phyloP scores from a whole-genome alignment of 2,113 vertebrate species.

The Coryphaenoides rupestris region DNA sequence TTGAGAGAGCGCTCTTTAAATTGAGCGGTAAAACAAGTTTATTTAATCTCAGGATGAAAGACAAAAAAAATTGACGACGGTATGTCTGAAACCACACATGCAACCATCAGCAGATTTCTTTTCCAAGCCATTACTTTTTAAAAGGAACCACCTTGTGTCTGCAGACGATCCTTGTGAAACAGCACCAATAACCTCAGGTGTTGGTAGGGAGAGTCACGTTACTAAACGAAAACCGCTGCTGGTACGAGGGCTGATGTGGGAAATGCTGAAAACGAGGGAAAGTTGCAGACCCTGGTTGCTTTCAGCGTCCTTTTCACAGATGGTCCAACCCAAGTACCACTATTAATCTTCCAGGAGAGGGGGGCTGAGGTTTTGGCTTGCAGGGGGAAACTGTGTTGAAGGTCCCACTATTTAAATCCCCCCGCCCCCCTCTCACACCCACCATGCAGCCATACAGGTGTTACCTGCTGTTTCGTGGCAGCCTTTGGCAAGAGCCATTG shows the following conservation, averaged over 20 bases:
- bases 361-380: constrained; percentile 34
- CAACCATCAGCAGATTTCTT: not conserved
- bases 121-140: not conserved
- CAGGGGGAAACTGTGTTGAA: not conserved
- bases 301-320: constrained; percentile 49
- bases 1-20: constrained; percentile 13
- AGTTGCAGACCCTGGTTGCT: constrained; percentile 22
- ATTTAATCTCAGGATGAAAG: too few relatives aligned
- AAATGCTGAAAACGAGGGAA: constrained; percentile 42
- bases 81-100: too few relatives aligned
- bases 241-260: constrained; percentile 15
- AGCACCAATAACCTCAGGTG: constrained; percentile 10
- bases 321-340: constrained; percentile 43
- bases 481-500: constrained; percentile 34
- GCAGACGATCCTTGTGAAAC: constrained; percentile 11
- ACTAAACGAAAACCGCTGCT: constrained; percentile 19
- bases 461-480: constrained; percentile 45
- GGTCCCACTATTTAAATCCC: not conserved
- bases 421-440: not conserved
- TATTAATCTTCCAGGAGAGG: constrained; percentile 56
- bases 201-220: constrained; percentile 41
- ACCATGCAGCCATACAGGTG: constrained; percentile 44
- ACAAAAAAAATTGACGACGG: too few relatives aligned
- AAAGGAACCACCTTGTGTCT: constrained; percentile 19
- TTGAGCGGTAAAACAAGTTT: constrained; percentile 1